Evolutionary conservation across 2,113 vertebrate species (phyloP).

Genomic region (Saccopteryx bilineata): DNA sequence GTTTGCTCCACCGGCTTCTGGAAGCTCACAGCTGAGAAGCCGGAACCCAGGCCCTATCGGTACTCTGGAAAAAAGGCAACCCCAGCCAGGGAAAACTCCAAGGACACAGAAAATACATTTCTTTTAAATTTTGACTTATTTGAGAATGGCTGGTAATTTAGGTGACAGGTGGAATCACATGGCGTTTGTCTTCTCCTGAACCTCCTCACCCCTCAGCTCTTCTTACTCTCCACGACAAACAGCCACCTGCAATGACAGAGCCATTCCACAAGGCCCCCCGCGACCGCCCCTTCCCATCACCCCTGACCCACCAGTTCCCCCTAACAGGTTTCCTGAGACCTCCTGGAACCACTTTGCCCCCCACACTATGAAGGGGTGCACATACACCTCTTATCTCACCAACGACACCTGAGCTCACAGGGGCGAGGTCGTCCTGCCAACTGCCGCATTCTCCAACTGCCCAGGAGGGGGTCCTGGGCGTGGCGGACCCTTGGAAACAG

Average conservation of each 20-base stretch:
- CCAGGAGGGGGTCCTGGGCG: rapidly evolving
- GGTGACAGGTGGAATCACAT: neutral
- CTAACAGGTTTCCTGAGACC: neutral
- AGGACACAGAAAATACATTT: neutral
- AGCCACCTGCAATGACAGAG: rapidly evolving
- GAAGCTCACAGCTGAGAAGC: neutral
- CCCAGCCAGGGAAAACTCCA: neutral
- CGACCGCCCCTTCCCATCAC: neutral
- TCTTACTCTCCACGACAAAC: neutral
- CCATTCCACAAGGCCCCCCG: neutral
- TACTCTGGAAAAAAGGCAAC: neutral
- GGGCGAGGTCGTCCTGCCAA: neutral
- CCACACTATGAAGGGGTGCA: neutral
- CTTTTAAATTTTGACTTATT: neutral
- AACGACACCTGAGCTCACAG: rapidly evolving
- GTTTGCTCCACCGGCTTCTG: neutral
- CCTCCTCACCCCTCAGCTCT: neutral
- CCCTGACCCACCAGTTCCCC: neutral
- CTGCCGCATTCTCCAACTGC: neutral
- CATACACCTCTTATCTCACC: rapidly evolving
- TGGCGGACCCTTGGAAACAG: neutral
- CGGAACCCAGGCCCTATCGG: neutral
- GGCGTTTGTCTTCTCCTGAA: neutral
- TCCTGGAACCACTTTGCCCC: neutral
- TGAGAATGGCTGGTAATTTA: neutral